Conservation (phyloP, 2,113 vertebrate genomes). For the Globicephala melas region DNA sequence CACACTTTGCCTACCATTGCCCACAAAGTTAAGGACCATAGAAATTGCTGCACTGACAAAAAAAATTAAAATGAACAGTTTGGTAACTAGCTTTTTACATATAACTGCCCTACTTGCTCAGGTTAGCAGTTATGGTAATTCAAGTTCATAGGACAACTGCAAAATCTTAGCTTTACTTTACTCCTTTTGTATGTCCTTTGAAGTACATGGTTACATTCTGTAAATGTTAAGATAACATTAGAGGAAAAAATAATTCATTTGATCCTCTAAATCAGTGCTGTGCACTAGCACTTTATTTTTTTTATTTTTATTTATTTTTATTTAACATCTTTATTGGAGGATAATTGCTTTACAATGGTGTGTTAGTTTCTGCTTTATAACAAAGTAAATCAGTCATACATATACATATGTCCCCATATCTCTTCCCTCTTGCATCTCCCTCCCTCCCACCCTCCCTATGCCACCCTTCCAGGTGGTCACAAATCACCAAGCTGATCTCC, state of each 20-base stretch:
- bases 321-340: too few species aligned
- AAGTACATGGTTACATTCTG: background rate
- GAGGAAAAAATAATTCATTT: background rate
- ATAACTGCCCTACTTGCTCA: background rate
- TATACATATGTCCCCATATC: too few species aligned
- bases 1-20: background rate
- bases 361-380: too few species aligned
- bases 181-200: background rate
- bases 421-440: too few species aligned
- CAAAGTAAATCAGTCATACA: too few species aligned
- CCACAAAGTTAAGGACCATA: background rate
- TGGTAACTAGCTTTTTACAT: background rate
- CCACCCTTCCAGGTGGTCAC: too few species aligned
- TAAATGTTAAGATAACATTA: background rate
- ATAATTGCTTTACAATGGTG: too few species aligned
- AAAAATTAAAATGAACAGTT: background rate
- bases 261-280: background rate
- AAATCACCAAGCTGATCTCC: too few species aligned
- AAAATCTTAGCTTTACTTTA: background rate
- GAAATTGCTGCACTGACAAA: background rate
- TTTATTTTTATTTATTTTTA: too few species aligned
- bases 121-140: background rate
- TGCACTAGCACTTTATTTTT: background rate
- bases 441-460: too few species aligned
- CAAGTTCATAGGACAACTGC: background rate